Conservation (phyloP, 1,140 invertebrate species). For the Dinoponera quadriceps region DNA sequence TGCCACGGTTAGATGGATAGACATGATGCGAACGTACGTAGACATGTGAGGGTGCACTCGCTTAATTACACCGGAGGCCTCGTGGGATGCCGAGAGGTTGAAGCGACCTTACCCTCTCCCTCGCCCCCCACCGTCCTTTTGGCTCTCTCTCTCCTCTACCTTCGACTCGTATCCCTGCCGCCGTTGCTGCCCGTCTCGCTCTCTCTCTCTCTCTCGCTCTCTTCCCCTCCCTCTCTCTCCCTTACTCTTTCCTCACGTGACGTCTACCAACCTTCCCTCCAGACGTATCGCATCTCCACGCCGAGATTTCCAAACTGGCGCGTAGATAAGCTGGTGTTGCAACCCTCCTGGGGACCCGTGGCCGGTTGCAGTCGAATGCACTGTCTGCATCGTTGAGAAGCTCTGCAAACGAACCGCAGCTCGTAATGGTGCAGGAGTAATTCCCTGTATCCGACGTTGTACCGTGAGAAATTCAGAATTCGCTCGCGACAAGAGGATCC, state of each 20-base stretch:
- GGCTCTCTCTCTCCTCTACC: constrained; percentile 61
- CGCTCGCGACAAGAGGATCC: background rate
- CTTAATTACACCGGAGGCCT: constrained; percentile 85
- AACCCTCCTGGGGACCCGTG: constrained; percentile 68
- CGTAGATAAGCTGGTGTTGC: constrained; percentile 74
- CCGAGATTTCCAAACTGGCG: constrained; percentile 79
- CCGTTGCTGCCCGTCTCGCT: constrained; percentile 49
- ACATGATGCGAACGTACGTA: constrained; percentile 83
- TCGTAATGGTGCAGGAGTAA: constrained; percentile 73
- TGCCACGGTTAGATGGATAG: constrained; percentile 82
- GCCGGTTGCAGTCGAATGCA: constrained; percentile 77
- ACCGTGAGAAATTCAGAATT: constrained; percentile 53
- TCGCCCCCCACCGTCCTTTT: constrained; percentile 57
- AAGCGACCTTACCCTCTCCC: constrained; percentile 78
- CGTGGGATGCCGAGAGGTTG: constrained; percentile 82
- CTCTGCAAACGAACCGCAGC: constrained; percentile 74
- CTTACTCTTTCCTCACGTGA: constrained; percentile 69
- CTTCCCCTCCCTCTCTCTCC: constrained; percentile 34
- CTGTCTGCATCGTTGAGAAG: constrained; percentile 74
- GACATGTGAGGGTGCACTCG: constrained; percentile 85
- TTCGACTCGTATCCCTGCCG: constrained; percentile 62
- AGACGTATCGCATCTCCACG: constrained; percentile 75
- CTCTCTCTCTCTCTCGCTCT: constrained; percentile 32
- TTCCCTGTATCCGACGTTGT: constrained; percentile 66
- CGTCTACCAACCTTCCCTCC: constrained; percentile 72